Conservation (phyloP, 1,140 invertebrate genomes). For the Trachymyrmex cornetzi region DNA sequence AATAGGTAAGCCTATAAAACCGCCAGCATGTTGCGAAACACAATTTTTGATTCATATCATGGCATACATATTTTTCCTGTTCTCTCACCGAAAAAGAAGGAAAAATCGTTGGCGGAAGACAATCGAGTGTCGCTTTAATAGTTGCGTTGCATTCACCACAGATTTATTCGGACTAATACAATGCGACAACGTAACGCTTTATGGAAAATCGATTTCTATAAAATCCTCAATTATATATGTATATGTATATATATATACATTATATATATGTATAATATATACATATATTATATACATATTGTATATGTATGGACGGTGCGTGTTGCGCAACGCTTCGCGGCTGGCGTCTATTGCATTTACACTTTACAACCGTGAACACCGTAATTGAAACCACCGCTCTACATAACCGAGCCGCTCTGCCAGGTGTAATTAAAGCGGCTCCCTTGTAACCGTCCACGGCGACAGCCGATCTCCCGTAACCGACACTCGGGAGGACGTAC, state of each 20-base stretch:
- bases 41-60: constrained; percentile 17
- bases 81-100: constrained; percentile 1
- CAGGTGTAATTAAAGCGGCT: constrained; percentile 69
- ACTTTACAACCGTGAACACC: constrained; percentile 63
- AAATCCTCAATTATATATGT: constrained; percentile 62
- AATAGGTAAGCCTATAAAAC: neutral
- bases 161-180: constrained; percentile 65
- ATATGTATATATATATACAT: neutral
- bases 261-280: neutral
- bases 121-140: constrained; percentile 27
- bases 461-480: constrained; percentile 49
- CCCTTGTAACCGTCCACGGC: constrained; percentile 44
- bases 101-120: constrained; percentile 29
- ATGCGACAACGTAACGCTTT: constrained; percentile 50
- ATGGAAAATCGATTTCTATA: constrained; percentile 71
- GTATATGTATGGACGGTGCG: neutral
- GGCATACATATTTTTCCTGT: constrained; percentile 19
- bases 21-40: constrained; percentile 28
- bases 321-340: neutral
- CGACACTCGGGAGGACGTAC: constrained; percentile 52
- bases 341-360: constrained; percentile 67
- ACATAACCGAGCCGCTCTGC: constrained; percentile 64
- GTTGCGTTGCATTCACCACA: neutral
- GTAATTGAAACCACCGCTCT: constrained; percentile 69
- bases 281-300: neutral